Evolutionary conservation across 2,113 vertebrate species (phyloP), one percentile per base, ranked within the genome.

Genomic region (Corythoichthys haematopterus): DNA sequence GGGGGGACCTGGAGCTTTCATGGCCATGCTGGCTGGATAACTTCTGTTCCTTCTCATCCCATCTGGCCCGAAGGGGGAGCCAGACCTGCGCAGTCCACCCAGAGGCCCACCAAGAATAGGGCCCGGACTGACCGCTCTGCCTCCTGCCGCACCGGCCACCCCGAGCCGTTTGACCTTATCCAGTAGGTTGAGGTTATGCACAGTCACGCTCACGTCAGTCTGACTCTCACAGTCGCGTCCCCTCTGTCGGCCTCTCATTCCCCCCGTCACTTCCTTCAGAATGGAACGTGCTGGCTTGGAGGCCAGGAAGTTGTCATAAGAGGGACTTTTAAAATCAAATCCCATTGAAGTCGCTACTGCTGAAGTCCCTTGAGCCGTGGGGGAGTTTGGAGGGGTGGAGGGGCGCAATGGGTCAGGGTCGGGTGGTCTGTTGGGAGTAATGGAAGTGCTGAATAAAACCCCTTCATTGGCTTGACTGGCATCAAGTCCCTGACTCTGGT

Each of bases 21-120:
- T 98, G 78, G 95, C 96, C 96, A 98, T 97, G 88, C 97, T 98
- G 77, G 94, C 93, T 37, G 97, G 97, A 84, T 97, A 98, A 86
- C 95, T 99, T 45, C 93, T 93, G 60, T 98, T 98, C 84, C 96
- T 91, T 12, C 95, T 92, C 79, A 98, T 94, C 73, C 96, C 95
- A 2, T 93, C 86, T 6, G 94, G 88, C 47, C 92, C 91, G 65
- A 96, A 93, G 55, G 94, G 91, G 33, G 92, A 94, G 7, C 92
- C 88, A 0, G 94, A 90, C 71, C 94, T 90, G 3, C 92, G 91
- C 10, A 95, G 78, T 46, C 93, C 93, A 6, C 93, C 93, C 11
- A 97, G 90, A 78, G 87, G 85, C 84, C 78, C 93, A 82, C 78
- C 93, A 87, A 93, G 62, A 60, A 91, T 85, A 80, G 89, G 84